Evolutionary conservation across 2,888 invertebrate species (phyloP), one percentile per base, ranked within the genome.

Genomic region (Oligia strigilis): DNA sequence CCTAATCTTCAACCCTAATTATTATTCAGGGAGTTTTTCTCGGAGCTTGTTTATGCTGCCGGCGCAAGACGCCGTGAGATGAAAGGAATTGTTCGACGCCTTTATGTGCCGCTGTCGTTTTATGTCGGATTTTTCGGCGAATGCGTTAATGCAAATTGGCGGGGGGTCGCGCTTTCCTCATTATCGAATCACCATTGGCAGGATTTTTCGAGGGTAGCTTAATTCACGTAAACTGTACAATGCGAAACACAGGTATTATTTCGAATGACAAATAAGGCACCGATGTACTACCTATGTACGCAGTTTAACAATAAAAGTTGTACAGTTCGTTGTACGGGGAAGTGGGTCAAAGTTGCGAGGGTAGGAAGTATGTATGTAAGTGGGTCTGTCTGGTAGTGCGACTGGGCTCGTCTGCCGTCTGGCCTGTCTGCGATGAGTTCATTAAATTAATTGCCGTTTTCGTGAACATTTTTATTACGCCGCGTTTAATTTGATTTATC

Each of bases 281-380:
- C 4, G 0, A 58, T 3, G 9, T 58, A n/a, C 19, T 6, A 23
- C 29, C 29, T 60, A 23, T 49, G 55, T 71, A 23, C 40, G 29
- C 58, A 36, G 66, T 23, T 67, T 49, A 82, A 90, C 91, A 91
- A 92, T 93, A 95, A 95, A 96, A 96, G 84, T 87, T 80, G 70
- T 73, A 74, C 81, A 75, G 94, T 94, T 94, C 91, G 91, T 92
- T 88, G 88, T 91, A 88, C 89, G 77, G 77, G 77, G 95, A 95
- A 89, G 92, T 96, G 85, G 96, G 96, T 96, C 96, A 89, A 89
- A 88, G 88, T 89, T 96, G 94, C 93, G 93, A 93, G 94, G 92
- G 88, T 86, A 90, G 88, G 91, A 91, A 91, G 92, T 94, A 92
- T 93, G 90, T 94, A 92, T 92, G 93, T 92, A 93, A 92, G 93